These are phyloP conservation scores for Monomorium pharaonis DNA, from an alignment of 1,140 invertebrate genomes.

Conservation along the genomic window DNA sequence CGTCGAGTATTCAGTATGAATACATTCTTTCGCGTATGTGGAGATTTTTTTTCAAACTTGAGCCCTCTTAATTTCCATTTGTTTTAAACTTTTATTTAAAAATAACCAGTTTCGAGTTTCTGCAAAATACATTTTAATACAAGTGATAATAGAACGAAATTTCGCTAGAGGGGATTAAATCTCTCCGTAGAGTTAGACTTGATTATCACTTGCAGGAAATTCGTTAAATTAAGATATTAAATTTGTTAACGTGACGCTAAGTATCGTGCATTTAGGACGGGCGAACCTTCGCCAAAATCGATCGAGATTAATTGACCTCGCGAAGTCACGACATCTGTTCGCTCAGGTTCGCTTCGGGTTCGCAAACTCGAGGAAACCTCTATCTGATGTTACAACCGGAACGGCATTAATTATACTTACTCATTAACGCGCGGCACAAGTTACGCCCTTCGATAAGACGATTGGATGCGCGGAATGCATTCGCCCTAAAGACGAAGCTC, in stretches of 20 bases:
- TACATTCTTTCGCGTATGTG: not conserved
- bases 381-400: conserved; percentile 35
- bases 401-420: conserved; percentile 48
- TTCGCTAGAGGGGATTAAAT: not conserved
- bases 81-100: not conserved
- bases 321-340: conserved; percentile 1
- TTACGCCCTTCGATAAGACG: conserved; percentile 23
- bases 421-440: conserved; percentile 35
- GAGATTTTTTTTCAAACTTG: not conserved
- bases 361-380: conserved; percentile 15
- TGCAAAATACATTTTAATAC: not conserved
- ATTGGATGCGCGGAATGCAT: not conserved
- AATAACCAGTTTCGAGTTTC: not conserved
- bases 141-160: not conserved
- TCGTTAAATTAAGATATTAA: not conserved
- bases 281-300: not conserved
- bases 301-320: conserved; percentile 39
- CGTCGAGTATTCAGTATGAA: not conserved
- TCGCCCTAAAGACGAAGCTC: not conserved
- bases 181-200: not conserved
- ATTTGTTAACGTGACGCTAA: not conserved
- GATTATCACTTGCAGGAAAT: not conserved
- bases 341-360: conserved; percentile 1
- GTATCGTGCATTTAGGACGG: conserved; percentile 9
- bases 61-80: too few relatives aligned